A percentile compares a stretch with the other conserved stretches of the same genome.
Conservation (phyloP, 2,888 invertebrate species). For the Drosophila gaucha region DNA sequence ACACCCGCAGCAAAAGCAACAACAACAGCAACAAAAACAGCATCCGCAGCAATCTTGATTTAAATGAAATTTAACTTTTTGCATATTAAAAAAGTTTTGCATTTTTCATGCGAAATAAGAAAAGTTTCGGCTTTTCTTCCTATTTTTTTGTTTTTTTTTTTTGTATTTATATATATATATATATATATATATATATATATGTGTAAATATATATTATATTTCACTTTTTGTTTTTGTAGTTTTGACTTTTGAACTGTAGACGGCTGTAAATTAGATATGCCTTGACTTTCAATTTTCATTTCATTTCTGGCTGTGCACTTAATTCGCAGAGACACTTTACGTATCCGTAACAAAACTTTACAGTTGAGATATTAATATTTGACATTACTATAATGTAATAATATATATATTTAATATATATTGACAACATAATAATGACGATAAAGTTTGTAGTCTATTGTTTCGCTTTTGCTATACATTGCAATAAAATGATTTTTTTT, state of each 20-base stretch:
- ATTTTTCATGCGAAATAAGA: slow-evolving; percentile 77
- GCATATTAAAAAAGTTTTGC: slow-evolving; percentile 78
- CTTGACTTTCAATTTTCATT: slow-evolving; percentile 8
- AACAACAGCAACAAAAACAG: slow-evolving; percentile 14
- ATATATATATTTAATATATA: too few species aligned
- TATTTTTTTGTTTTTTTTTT: slow-evolving; percentile 26
- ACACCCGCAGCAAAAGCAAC: slow-evolving; percentile 29
- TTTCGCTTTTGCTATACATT: neutral
- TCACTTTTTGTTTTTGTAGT: slow-evolving; percentile 36
- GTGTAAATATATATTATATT: slow-evolving; percentile 1
- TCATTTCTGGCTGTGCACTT: neutral
- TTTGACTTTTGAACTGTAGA: slow-evolving; percentile 15
- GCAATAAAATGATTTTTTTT: too few species aligned
- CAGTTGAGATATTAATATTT: neutral
- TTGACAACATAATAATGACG: neutral
- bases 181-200: neutral
- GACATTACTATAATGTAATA: neutral
- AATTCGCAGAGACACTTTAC: slow-evolving; percentile 7
- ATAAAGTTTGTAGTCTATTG: neutral
- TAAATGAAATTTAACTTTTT: slow-evolving; percentile 78
- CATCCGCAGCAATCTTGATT: slow-evolving; percentile 67
- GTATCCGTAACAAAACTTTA: neutral
- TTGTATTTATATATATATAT: neutral
- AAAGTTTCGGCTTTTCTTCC: slow-evolving; percentile 66
- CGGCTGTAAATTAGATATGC: slow-evolving; percentile 33